Percentiles rank a stretch among this genome's conserved stretches.
Evolutionary conservation across 2,888 invertebrate species (phyloP).

Genomic region (Calameuta pallipes): DNA sequence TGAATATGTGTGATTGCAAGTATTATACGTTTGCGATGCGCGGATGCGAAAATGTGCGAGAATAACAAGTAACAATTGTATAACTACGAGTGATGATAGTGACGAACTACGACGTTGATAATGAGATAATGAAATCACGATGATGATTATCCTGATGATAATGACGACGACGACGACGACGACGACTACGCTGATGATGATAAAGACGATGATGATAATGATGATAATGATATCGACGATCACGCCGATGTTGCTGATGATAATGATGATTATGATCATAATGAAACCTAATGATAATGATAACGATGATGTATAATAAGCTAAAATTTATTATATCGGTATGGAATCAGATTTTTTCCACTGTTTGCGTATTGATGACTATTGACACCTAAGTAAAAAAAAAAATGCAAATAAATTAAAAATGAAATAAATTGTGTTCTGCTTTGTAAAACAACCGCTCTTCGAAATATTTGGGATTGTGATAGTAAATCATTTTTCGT

Average conservation of each 20-base stretch:
- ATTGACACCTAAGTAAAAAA: conserved; percentile 53
- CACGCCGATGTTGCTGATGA: conserved; percentile 17
- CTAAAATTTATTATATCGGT: conserved; percentile 64
- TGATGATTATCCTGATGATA: not conserved
- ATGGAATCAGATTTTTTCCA: conserved; percentile 63
- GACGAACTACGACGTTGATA: conserved; percentile 15
- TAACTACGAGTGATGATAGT: conserved; percentile 29
- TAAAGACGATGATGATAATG: not conserved
- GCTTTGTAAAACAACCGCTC: conserved; percentile 53
- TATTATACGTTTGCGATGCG: not conserved
- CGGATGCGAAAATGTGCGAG: not conserved
- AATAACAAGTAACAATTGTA: conserved; percentile 7
- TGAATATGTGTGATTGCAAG: conserved; percentile 2
- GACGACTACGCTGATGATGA: conserved; percentile 21
- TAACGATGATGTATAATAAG: conserved; percentile 62
- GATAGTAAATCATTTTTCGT: conserved; percentile 35
- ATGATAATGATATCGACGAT: conserved; percentile 29
- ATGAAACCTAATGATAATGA: conserved; percentile 48
- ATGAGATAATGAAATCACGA: conserved; percentile 1
- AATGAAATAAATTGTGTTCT: conserved; percentile 51
- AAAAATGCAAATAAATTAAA: conserved; percentile 54
- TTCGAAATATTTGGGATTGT: conserved; percentile 49
- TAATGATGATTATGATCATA: conserved; percentile 48
- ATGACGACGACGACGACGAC: conserved; percentile 20
- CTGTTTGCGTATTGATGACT: conserved; percentile 60